A percentile compares a stretch with the other conserved stretches of the same genome.
phyloP scores from a whole-genome alignment of 2,797 vertebrate species.

The Dromococcyx pavoninus region DNA sequence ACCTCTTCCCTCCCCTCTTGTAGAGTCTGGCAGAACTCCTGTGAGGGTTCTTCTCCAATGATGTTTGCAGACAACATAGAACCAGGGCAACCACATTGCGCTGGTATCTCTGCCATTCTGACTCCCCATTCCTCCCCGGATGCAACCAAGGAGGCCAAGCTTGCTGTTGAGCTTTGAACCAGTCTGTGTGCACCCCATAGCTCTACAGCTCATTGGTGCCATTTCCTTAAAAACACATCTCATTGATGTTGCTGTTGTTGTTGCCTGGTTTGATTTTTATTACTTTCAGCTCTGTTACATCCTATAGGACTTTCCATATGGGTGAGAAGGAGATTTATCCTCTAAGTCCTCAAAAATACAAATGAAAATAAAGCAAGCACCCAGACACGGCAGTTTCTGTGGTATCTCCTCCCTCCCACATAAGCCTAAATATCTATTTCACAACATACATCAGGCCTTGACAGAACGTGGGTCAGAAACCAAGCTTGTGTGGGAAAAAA shows the following conservation, averaged over 20 bases:
- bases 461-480: slow-evolving; percentile 31
- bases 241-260: neutral
- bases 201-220: neutral
- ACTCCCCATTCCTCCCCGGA: neutral
- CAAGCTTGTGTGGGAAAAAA: neutral
- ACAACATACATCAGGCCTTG: slow-evolving; percentile 8
- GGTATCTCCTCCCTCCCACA: neutral
- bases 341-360: neutral
- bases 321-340: neutral
- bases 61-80: neutral
- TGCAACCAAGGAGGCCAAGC: neutral
- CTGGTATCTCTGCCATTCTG: neutral
- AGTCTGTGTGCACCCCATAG: neutral
- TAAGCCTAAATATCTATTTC: slow-evolving; percentile 27
- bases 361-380: slow-evolving; percentile 5
- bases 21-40: neutral
- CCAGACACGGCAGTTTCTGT: neutral
- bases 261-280: neutral
- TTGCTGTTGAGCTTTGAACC: neutral
- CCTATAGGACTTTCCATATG: neutral
- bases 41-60: neutral
- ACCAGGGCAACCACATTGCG: neutral
- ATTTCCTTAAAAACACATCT: neutral
- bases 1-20: neutral
- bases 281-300: neutral